phyloP scores from a whole-genome alignment of 1,140 invertebrate genomes.

The Branchinecta lynchi region DNA sequence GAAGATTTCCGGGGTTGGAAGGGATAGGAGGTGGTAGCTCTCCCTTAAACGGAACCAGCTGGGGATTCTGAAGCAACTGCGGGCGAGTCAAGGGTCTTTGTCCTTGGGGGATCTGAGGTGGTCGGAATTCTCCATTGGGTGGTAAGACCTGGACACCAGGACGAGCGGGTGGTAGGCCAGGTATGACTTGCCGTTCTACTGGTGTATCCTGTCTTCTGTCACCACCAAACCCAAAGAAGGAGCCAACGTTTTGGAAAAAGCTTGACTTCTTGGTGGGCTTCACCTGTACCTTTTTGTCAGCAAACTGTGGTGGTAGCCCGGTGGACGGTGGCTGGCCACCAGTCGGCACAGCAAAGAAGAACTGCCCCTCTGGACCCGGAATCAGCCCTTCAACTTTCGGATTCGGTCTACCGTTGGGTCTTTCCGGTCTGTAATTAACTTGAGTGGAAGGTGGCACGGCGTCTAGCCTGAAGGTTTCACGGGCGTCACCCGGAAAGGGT shows the following conservation, averaged over 20 bases:
- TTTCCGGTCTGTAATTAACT: not conserved
- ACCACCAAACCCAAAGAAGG: not conserved
- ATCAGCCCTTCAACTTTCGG: not conserved
- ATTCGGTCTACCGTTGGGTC: not conserved
- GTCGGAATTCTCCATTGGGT: not conserved
- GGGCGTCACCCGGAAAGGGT: not conserved
- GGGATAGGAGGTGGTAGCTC: not conserved
- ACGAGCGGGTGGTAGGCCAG: not conserved
- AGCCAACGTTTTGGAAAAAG: not conserved
- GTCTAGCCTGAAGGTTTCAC: not conserved
- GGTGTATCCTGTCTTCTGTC: not conserved
- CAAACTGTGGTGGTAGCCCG: not conserved
- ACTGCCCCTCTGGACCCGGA: not conserved
- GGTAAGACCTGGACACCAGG: not conserved
- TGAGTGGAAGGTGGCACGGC: not conserved
- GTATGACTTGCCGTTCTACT: not conserved
- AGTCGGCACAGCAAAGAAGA: not conserved
- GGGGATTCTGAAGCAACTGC: not conserved
- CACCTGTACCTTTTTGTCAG: no score
- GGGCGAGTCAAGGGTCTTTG: not conserved
- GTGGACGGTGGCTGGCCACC: not conserved
- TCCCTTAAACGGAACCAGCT: not conserved
- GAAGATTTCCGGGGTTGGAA: not conserved
- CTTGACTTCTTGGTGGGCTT: not conserved
- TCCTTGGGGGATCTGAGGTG: not conserved